Evolutionary conservation across 53 echinoderm and acorn worm species (phyloP).

Genomic region (Apostichopus leukothele): DNA sequence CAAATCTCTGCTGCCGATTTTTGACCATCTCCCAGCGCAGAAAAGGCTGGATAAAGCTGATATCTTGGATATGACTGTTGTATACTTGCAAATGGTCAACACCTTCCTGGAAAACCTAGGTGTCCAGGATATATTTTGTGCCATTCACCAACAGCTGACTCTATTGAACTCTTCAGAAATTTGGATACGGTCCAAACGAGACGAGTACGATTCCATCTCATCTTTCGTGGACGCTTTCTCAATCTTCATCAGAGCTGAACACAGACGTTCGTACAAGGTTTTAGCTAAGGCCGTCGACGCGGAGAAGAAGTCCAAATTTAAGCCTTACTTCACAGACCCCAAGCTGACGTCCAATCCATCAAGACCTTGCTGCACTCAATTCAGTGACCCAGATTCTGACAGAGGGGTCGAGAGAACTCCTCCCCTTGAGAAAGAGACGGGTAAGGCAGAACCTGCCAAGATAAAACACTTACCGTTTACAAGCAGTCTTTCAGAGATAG

Average conservation of each 20-base stretch:
- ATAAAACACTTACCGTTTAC: background rate
- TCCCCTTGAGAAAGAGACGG: background rate
- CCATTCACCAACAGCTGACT: constrained; percentile 56
- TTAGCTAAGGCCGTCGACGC: background rate
- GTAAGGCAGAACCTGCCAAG: background rate
- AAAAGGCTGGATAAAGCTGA: constrained; percentile 70
- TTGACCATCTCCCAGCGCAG: constrained; percentile 58
- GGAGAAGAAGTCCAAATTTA: background rate
- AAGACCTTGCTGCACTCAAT: background rate
- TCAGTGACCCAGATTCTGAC: background rate
- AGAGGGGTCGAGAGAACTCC: background rate
- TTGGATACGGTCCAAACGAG: constrained; percentile 53
- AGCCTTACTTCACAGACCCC: background rate
- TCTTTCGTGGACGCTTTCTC: constrained; percentile 14
- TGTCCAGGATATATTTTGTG: constrained; percentile 59
- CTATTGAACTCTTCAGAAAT: constrained; percentile 55
- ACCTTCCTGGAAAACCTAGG: constrained; percentile 58
- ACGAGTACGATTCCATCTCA: constrained; percentile 48
- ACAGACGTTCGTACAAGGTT: background rate
- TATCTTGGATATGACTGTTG: constrained; percentile 65
- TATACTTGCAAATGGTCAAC: constrained; percentile 62
- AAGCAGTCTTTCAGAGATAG: background rate
- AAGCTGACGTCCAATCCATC: background rate
- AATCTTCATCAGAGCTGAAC: background rate
- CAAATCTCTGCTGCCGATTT: constrained; percentile 55